Evolutionary conservation across 2,113 vertebrate species (phyloP).

Genomic region (Rhea americana): DNA sequence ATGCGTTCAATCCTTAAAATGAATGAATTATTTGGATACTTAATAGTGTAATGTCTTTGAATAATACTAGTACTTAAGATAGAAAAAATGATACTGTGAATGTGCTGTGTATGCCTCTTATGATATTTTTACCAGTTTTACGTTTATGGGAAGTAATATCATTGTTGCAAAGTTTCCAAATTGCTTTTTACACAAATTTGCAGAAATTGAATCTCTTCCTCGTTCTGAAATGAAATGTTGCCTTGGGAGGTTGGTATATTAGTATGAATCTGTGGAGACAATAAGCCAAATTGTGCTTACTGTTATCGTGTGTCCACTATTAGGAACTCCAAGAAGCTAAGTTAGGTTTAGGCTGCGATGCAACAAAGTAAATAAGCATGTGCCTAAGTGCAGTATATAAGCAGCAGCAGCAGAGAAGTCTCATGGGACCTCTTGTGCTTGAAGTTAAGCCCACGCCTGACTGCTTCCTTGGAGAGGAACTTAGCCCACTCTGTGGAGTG

Average conservation of each 20-base stretch:
- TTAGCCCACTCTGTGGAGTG: background rate
- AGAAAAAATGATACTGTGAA: conserved; percentile 43
- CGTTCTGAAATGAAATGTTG: conserved; percentile 68
- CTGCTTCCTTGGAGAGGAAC: background rate
- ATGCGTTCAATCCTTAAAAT: conserved; percentile 20
- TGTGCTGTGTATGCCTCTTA: conserved; percentile 48
- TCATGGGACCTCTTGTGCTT: background rate
- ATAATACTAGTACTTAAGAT: conserved; percentile 61
- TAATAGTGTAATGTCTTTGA: conserved; percentile 66
- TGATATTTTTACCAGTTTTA: conserved; percentile 57
- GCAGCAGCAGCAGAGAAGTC: background rate
- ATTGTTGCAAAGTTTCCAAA: conserved; percentile 71
- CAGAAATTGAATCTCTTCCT: conserved; percentile 71
- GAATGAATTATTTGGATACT: conserved; percentile 66
- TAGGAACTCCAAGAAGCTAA: background rate
- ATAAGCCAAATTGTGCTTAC: conserved; percentile 32
- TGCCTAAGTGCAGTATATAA: background rate
- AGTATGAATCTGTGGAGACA: conserved; percentile 47
- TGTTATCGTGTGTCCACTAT: conserved; percentile 8
- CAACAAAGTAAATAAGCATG: background rate
- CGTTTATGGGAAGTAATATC: conserved; percentile 68
- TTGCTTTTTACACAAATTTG: conserved; percentile 65
- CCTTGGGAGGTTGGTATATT: conserved; percentile 58
- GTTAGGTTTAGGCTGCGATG: background rate
- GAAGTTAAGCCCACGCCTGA: background rate